Conservation (phyloP, 2,797 vertebrate genomes). For the Enteromius paludinosus region DNA sequence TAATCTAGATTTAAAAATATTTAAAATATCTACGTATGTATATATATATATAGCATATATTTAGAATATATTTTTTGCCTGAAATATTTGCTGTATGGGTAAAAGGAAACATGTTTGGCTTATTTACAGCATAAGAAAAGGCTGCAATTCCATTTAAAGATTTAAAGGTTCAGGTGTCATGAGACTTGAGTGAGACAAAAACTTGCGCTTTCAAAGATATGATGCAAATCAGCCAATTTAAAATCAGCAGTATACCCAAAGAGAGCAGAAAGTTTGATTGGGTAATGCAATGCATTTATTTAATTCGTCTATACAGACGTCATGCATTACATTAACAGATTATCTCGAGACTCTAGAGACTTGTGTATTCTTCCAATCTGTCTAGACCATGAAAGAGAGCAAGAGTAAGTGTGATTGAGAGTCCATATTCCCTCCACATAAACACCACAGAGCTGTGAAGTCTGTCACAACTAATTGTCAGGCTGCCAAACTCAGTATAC, state of each 20-base stretch:
- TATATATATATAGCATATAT: background rate
- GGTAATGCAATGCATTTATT: background rate
- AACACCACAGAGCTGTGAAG: conserved; percentile 14
- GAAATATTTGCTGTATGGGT: background rate
- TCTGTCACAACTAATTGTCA: conserved; percentile 12
- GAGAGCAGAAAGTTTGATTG: background rate
- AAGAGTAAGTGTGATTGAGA: background rate
- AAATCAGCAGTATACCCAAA: background rate
- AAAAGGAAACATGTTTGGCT: background rate
- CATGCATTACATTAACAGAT: background rate
- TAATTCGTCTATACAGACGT: background rate
- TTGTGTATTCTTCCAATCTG: background rate
- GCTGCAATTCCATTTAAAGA: conserved; percentile 7
- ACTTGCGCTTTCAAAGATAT: conserved; percentile 12
- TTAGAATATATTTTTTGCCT: background rate
- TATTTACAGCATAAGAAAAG: background rate
- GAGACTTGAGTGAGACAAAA: conserved; percentile 4
- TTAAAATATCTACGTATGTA: too few relatives aligned
- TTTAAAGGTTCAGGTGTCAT: conserved; percentile 8
- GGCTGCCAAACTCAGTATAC: conserved; percentile 4
- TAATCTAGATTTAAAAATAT: too few relatives aligned
- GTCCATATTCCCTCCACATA: background rate
- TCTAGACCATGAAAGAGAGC: background rate
- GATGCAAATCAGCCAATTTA: background rate
- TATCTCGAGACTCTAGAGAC: background rate